Percentiles rank a stretch among this genome's conserved stretches.
These are phyloP conservation scores for Ophion obscuratus DNA, from an alignment of 2,888 invertebrate genomes.

Conservation along the genomic window DNA sequence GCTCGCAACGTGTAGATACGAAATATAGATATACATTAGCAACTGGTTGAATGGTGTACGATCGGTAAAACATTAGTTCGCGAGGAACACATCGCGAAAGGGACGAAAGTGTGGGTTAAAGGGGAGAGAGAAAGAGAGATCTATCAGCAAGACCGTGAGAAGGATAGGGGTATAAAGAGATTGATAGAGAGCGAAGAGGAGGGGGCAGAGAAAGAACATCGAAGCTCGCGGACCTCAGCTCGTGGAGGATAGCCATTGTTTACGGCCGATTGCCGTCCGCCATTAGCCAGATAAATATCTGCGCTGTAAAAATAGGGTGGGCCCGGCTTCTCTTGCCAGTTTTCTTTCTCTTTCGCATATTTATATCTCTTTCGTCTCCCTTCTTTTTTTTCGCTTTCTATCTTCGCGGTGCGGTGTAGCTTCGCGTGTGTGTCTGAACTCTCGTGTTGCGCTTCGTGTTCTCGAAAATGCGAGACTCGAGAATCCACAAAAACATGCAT, in stretches of 20 bases:
- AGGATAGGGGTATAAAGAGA: neutral
- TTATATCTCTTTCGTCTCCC: constrained; percentile 35
- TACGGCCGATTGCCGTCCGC: constrained; percentile 70
- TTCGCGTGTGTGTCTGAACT: constrained; percentile 46
- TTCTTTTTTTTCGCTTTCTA: constrained; percentile 17
- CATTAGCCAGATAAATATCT: constrained; percentile 72
- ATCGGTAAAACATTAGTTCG: constrained; percentile 43
- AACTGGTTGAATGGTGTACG: constrained; percentile 23
- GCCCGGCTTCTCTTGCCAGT: constrained; percentile 58
- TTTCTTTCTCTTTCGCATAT: constrained; percentile 31
- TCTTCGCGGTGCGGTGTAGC: constrained; percentile 21
- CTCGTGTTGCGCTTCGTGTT: constrained; percentile 43
- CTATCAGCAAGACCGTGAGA: neutral
- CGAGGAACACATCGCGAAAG: constrained; percentile 40
- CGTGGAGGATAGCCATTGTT: constrained; percentile 67
- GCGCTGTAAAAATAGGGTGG: constrained; percentile 69
- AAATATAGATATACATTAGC: constrained; percentile 27
- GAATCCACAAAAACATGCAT: neutral
- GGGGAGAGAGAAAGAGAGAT: constrained; percentile 19
- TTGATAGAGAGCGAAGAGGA: neutral
- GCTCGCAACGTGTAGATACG: constrained; percentile 16
- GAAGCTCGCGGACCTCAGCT: constrained; percentile 40
- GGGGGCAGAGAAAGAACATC: constrained; percentile 30
- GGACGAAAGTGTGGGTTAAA: neutral
- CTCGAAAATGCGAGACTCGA: constrained; percentile 22